Percentiles rank a stretch among this genome's conserved stretches.
Conservation (phyloP, 2,797 vertebrate species). For the Nothura maculosa region DNA sequence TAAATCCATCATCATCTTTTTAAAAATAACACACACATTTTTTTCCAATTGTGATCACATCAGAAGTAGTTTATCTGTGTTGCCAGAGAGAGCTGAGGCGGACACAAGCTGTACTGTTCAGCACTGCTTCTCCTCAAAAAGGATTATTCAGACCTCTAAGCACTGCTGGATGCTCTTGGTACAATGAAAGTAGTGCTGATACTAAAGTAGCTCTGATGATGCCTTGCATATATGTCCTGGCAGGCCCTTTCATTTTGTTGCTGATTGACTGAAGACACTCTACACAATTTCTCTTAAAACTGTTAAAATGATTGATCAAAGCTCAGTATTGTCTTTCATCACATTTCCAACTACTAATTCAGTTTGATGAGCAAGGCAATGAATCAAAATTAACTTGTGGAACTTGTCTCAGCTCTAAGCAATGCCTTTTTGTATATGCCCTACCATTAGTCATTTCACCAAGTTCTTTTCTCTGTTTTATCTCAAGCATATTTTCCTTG, state of each 20-base stretch:
- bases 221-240: not conserved
- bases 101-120: not conserved
- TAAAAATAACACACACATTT: not conserved
- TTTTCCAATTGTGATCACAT: not conserved
- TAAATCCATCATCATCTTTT: not conserved
- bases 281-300: conserved; percentile 11
- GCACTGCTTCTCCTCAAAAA: not conserved
- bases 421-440: not conserved
- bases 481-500: not conserved
- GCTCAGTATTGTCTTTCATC: not conserved
- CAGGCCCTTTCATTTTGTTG: conserved; percentile 18
- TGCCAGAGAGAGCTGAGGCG: not conserved
- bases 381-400: not conserved
- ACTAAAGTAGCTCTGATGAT: not conserved
- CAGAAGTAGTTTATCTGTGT: not conserved
- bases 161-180: not conserved
- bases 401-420: not conserved
- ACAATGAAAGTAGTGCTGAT: not conserved
- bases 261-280: not conserved
- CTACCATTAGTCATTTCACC: not conserved
- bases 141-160: not conserved
- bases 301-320: conserved; percentile 5
- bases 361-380: conserved; percentile 13
- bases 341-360: not conserved
- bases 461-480: not conserved